Percentiles rank a stretch among this genome's conserved stretches.
These are phyloP conservation scores for Linepithema humile DNA, from an alignment of 1,140 invertebrate genomes.

Conservation along the genomic window DNA sequence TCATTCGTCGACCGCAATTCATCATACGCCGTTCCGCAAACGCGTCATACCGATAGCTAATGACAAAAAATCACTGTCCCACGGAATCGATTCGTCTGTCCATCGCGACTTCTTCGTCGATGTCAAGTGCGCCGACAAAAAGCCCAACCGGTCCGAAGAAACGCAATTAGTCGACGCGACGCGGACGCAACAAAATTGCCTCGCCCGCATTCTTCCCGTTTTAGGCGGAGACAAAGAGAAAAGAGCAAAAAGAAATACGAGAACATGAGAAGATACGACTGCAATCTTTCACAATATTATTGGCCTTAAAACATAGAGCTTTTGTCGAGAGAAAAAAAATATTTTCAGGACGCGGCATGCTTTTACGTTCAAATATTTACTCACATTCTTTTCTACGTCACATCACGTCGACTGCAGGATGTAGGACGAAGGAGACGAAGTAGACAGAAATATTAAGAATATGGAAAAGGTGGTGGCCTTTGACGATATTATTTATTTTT, in stretches of 20 bases:
- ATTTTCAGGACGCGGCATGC: background rate
- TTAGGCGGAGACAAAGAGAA: background rate
- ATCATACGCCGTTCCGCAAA: slow-evolving; percentile 5
- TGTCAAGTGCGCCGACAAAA: slow-evolving; percentile 3
- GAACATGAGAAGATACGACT: background rate
- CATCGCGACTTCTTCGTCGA: slow-evolving; percentile 22
- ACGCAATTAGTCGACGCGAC: slow-evolving; percentile 43
- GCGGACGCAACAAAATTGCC: slow-evolving; percentile 35
- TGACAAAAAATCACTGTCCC: slow-evolving; percentile 44
- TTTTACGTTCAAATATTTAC: background rate
- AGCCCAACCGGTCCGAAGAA: background rate
- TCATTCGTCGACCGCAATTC: slow-evolving; percentile 49
- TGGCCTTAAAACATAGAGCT: background rate
- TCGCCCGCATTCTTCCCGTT: background rate
- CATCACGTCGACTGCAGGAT: background rate
- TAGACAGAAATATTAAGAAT: background rate
- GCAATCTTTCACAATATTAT: background rate
- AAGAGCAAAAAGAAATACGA: background rate
- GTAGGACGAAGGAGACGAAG: background rate
- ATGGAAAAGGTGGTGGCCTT: background rate
- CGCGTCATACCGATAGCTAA: slow-evolving; percentile 41
- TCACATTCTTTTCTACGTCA: background rate
- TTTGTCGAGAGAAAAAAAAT: slow-evolving; percentile 16
- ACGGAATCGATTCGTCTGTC: slow-evolving; percentile 30
- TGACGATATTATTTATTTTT: background rate